Evolutionary conservation across 2,113 vertebrate species (phyloP).

Genomic region (Thinocorus orbignyianus): DNA sequence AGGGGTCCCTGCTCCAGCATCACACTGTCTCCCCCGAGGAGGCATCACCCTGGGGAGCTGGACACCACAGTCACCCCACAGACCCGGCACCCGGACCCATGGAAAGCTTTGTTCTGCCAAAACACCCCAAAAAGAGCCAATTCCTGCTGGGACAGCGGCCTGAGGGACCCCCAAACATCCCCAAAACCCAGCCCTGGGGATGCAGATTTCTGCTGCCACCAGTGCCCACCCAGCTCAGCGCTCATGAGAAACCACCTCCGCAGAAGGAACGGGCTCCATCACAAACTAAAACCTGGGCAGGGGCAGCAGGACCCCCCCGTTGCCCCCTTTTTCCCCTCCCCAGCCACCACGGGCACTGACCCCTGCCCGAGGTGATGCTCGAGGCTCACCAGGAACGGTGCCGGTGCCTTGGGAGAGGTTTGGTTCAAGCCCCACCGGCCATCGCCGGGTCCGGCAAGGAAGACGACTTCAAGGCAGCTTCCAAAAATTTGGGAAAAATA

Average conservation of each 20-base stretch:
- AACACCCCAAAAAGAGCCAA: not conserved
- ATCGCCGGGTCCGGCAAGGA: not conserved
- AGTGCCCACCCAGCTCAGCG: rapidly evolving
- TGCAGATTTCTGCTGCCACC: rapidly evolving
- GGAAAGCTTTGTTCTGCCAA: not conserved
- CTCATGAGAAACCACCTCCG: not conserved
- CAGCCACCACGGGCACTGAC: rapidly evolving
- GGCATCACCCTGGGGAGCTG: rapidly evolving
- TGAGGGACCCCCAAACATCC: not conserved
- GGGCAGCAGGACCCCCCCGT: not conserved
- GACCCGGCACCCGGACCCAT: not conserved
- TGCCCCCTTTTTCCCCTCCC: not conserved
- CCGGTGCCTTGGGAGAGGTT: not conserved
- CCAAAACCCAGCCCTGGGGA: not conserved
- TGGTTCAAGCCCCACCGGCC: not conserved
- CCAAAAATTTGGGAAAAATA: not conserved
- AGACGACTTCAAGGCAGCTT: constrained; percentile 30
- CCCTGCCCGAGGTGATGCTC: rapidly evolving
- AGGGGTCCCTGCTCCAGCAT: not conserved
- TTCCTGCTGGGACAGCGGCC: not conserved
- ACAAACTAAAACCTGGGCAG: not conserved
- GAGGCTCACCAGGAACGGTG: not conserved
- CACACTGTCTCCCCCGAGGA: not conserved
- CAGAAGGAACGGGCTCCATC: not conserved
- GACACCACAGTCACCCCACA: not conserved